phyloP scores from a whole-genome alignment of 1,140 invertebrate genomes.

The Parasteatoda tepidariorum region DNA sequence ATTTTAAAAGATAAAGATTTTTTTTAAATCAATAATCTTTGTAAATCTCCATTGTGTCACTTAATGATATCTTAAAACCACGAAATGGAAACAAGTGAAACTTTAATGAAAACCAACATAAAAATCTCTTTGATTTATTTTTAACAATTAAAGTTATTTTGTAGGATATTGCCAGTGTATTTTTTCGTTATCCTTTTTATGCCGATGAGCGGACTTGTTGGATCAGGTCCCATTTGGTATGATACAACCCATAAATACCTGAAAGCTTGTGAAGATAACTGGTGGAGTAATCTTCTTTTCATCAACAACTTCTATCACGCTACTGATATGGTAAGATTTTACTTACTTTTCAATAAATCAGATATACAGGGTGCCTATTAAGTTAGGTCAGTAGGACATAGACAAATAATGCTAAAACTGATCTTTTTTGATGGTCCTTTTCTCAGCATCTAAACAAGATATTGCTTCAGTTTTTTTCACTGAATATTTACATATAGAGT shows the following conservation, averaged over 20 bases:
- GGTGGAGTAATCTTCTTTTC: slow-evolving; percentile 63
- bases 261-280: slow-evolving; percentile 49
- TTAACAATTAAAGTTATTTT: background rate
- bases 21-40: background rate
- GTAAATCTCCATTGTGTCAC: background rate
- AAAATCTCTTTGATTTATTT: background rate
- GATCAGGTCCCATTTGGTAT: slow-evolving; percentile 55
- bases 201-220: slow-evolving; percentile 55
- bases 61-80: background rate
- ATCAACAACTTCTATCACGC: slow-evolving; percentile 81
- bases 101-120: background rate
- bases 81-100: background rate
- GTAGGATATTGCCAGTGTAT: slow-evolving; percentile 41
- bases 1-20: background rate
- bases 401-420: no score
- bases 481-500: background rate
- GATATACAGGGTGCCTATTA: no score
- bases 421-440: background rate
- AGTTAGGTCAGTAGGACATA: background rate
- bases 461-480: no score
- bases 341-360: no score
- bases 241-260: slow-evolving; percentile 48
- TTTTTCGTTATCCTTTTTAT: slow-evolving; percentile 36
- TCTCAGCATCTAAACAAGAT: no score
- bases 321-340: slow-evolving; percentile 67